These are phyloP conservation scores for Leucophora obtusa DNA, from an alignment of 2,888 invertebrate species.

Conservation along the genomic window DNA sequence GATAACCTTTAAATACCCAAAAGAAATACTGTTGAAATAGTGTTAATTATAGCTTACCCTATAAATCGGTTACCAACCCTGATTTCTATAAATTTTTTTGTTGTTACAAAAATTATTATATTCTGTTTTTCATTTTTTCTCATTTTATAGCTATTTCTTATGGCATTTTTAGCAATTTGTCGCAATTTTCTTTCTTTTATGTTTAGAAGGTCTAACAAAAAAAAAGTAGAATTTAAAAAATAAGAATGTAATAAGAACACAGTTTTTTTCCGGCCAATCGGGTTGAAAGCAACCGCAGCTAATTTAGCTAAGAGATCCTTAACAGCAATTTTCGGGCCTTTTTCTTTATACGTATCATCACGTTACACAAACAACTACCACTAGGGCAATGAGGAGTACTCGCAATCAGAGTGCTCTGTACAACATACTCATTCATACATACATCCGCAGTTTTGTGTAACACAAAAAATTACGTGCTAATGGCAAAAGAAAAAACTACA, in stretches of 20 bases:
- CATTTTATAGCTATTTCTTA: conserved; percentile 3
- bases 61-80: too few species aligned
- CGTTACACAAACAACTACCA: conserved; percentile 7
- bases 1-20: too few species aligned
- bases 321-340: conserved; percentile 53
- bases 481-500: conserved; percentile 41
- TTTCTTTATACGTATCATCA: conserved; percentile 12
- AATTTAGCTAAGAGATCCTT: conserved; percentile 58
- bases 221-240: neutral
- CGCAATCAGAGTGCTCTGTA: neutral
- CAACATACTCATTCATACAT: neutral
- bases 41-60: too few species aligned
- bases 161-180: conserved; percentile 53
- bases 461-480: conserved; percentile 60
- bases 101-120: neutral
- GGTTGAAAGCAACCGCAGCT: conserved; percentile 60
- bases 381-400: neutral
- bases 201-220: conserved; percentile 1
- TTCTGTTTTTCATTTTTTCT: neutral
- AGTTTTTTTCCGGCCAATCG: conserved; percentile 61
- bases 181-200: conserved; percentile 43
- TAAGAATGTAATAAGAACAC: conserved; percentile 46
- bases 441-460: conserved; percentile 15
- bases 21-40: too few species aligned
- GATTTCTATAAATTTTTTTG: neutral